Percentiles rank a stretch among this genome's conserved stretches.
Conservation (phyloP, 2,888 invertebrate species). For the Tupiocoris notatus region DNA sequence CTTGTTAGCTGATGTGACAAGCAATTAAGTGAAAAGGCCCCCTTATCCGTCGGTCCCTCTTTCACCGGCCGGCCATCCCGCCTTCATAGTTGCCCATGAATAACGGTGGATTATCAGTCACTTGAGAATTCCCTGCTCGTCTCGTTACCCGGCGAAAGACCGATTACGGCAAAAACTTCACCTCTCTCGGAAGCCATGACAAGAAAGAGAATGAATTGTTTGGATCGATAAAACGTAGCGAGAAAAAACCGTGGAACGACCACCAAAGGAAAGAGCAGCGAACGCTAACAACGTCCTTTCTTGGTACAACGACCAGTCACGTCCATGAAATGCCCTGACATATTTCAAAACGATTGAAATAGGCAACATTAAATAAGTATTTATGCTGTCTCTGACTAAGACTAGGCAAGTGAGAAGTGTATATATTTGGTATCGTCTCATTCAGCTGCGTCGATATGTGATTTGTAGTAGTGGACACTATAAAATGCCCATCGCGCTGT, state of each 20-base stretch:
- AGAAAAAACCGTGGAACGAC: background rate
- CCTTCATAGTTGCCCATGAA: background rate
- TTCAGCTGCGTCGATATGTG: no score
- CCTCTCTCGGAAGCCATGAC: background rate
- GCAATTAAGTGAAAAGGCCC: constrained; percentile 4
- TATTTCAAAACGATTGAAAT: no score
- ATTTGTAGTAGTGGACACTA: no score
- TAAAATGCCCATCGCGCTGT: no score
- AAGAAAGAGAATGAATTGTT: background rate
- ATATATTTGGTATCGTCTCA: no score
- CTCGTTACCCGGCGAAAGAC: background rate
- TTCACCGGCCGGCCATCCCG: background rate
- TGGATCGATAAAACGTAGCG: background rate
- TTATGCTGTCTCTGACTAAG: no score
- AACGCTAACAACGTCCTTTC: background rate
- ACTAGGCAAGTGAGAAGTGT: no score
- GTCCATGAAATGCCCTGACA: no score
- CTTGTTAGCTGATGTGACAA: constrained; percentile 13
- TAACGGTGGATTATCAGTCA: background rate
- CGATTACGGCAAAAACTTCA: background rate
- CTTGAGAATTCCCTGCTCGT: background rate
- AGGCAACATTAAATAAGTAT: no score
- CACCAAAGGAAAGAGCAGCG: background rate
- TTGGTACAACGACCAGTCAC: no score
- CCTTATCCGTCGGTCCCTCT: background rate